phyloP scores from a whole-genome alignment of 1,140 invertebrate genomes.

The Bombyx mori region DNA sequence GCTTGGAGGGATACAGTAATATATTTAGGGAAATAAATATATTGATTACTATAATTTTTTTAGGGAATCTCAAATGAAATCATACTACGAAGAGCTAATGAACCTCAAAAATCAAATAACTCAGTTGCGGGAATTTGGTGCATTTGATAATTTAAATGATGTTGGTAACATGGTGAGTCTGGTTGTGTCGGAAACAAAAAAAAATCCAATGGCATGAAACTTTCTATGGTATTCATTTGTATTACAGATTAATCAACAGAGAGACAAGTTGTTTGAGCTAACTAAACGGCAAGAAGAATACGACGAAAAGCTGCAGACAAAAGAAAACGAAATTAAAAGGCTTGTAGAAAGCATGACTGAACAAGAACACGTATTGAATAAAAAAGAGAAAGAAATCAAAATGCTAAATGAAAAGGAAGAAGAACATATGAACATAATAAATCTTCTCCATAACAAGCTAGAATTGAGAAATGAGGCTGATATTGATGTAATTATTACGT shows the following conservation, averaged over 20 bases:
- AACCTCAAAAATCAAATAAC: conserved; percentile 34
- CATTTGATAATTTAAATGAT: conserved; percentile 35
- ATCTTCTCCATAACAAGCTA: conserved; percentile 37
- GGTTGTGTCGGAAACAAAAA: neutral
- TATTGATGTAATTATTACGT: conserved; percentile 17
- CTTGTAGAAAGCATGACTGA: conserved; percentile 21
- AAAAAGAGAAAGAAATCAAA: conserved; percentile 38
- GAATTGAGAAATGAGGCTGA: conserved; percentile 32
- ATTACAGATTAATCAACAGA: conserved; percentile 32
- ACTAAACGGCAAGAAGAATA: conserved; percentile 33
- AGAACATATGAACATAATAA: conserved; percentile 46
- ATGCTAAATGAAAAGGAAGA: conserved; percentile 41
- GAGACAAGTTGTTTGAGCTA: conserved; percentile 28
- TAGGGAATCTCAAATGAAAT: conserved; percentile 42
- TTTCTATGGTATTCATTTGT: too few species aligned
- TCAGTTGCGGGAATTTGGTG: conserved; percentile 42
- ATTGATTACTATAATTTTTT: conserved; percentile 12
- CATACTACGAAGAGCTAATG: conserved; percentile 41
- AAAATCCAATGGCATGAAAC: too few species aligned
- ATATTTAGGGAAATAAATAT: too few species aligned
- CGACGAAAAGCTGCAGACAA: conserved; percentile 30
- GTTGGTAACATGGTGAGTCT: conserved; percentile 38
- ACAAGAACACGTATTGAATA: conserved; percentile 31
- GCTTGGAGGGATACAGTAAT: too few species aligned
- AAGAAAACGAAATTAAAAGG: conserved; percentile 30